Conservation (phyloP, 1,140 invertebrate species). For the Cataglyphis hispanica region DNA sequence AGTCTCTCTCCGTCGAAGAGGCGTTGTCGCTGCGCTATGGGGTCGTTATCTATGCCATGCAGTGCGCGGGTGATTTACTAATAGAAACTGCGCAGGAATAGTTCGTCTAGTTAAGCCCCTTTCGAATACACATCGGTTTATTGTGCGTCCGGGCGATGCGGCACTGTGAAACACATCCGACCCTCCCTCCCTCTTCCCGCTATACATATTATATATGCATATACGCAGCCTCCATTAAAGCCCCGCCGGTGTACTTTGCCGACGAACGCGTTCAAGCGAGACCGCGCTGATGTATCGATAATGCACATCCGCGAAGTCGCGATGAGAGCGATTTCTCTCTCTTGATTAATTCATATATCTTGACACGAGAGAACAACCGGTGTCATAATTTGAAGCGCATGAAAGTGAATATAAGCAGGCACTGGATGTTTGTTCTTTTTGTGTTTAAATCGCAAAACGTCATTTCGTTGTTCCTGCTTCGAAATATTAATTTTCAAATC, state of each 20-base stretch:
- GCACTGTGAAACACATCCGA: constrained; percentile 61
- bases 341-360: constrained; percentile 52
- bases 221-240: constrained; percentile 69
- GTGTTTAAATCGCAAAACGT: not conserved
- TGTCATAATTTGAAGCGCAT: not conserved
- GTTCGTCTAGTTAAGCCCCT: constrained; percentile 78
- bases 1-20: constrained; percentile 74
- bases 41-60: constrained; percentile 79
- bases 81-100: constrained; percentile 81
- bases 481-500: not conserved
- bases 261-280: constrained; percentile 52
- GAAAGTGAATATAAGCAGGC: not conserved
- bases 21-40: constrained; percentile 76
- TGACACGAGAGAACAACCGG: constrained; percentile 1
- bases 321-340: constrained; percentile 63
- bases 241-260: constrained; percentile 53
- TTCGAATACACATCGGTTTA: constrained; percentile 75
- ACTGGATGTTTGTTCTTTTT: not conserved
- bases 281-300: constrained; percentile 68
- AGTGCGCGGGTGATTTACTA: constrained; percentile 80
- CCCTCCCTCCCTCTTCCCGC: constrained; percentile 12
- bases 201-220: constrained; percentile 16
- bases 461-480: not conserved
- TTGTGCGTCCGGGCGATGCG: constrained; percentile 70
- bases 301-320: constrained; percentile 43